Percentiles rank a stretch among this genome's conserved stretches.
Evolutionary conservation across 2,888 invertebrate species (phyloP).

Genomic region (Acholoe squamosa): DNA sequence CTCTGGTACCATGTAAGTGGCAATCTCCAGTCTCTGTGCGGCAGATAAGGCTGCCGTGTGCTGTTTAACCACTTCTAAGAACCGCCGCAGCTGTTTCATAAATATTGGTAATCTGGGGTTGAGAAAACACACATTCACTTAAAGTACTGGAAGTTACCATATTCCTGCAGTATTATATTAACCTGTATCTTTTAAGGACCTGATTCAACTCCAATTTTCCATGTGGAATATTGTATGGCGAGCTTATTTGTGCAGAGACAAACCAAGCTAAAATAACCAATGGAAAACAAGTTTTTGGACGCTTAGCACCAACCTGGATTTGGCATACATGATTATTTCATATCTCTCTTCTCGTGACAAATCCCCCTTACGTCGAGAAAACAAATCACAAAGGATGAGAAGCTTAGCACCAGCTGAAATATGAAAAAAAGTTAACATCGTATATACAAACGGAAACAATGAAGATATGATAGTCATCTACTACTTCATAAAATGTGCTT

Average conservation of each 20-base stretch:
- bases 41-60: conserved; percentile 86
- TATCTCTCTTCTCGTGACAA: conserved; percentile 87
- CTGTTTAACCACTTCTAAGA: conserved; percentile 86
- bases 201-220: too few relatives aligned
- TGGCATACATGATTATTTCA: conserved; percentile 88
- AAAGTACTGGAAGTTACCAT: too few relatives aligned
- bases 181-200: too few relatives aligned
- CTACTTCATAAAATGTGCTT: too few relatives aligned
- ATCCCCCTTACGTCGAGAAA: conserved; percentile 87
- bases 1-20: conserved; percentile 88
- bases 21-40: conserved; percentile 87
- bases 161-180: too few relatives aligned
- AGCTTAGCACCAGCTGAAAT: conserved; percentile 81
- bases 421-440: background rate
- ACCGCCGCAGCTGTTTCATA: conserved; percentile 86
- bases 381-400: conserved; percentile 87
- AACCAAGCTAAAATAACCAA: too few relatives aligned
- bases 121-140: background rate
- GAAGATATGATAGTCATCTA: too few relatives aligned
- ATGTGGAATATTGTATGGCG: too few relatives aligned
- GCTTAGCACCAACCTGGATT: conserved; percentile 83
- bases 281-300: too few relatives aligned
- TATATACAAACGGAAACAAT: too few relatives aligned
- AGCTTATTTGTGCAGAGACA: too few relatives aligned
- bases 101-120: conserved; percentile 86